Percentiles rank a stretch among this genome's conserved stretches.
Evolutionary conservation across 2,113 vertebrate genomes (phyloP).

Genomic region (Macquaria ambigua): DNA sequence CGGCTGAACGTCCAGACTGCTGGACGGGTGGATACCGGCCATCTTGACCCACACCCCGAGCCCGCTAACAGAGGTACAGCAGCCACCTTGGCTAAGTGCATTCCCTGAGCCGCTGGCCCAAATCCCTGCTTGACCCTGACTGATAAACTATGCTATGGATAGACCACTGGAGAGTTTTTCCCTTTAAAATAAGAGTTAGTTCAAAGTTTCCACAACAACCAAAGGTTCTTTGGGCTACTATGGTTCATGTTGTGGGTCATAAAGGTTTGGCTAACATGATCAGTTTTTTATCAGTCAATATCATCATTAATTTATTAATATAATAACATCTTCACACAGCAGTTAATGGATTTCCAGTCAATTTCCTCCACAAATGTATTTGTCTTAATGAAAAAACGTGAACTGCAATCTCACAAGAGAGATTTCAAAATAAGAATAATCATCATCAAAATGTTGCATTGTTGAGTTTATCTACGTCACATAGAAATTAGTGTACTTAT

Average conservation of each 20-base stretch:
- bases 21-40: conserved; percentile 48
- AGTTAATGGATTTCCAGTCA: background rate
- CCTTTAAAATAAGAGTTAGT: conserved; percentile 48
- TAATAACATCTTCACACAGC: background rate
- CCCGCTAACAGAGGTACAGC: conserved; percentile 76
- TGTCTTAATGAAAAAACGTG: background rate
- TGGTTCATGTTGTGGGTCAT: too few species aligned
- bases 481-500: background rate
- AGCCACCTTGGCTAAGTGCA: conserved; percentile 85
- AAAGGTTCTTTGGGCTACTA: background rate
- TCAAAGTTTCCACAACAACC: conserved; percentile 31
- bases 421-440: background rate
- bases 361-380: background rate
- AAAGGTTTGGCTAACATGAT: too few species aligned
- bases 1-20: conserved; percentile 72
- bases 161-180: conserved; percentile 61
- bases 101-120: conserved; percentile 78
- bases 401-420: background rate
- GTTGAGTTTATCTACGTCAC: background rate
- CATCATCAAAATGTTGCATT: background rate
- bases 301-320: background rate
- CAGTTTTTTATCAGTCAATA: background rate
- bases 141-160: conserved; percentile 84
- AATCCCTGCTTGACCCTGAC: conserved; percentile 84
- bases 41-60: conserved; percentile 75